Evolutionary conservation across 2,888 invertebrate species (phyloP).

Genomic region (Cybosia mesomella): DNA sequence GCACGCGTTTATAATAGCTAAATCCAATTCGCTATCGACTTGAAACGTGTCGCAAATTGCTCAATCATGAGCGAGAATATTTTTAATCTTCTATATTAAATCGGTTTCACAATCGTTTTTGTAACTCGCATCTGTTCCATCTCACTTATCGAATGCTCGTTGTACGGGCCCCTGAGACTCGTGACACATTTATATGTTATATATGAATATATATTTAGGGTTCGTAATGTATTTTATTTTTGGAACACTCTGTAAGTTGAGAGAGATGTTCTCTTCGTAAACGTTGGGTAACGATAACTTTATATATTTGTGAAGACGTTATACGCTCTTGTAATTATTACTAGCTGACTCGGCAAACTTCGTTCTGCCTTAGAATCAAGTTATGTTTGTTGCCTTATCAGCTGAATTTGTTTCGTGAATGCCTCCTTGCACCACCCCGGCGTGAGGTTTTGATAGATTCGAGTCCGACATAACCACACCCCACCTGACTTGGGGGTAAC

Average conservation of each 20-base stretch:
- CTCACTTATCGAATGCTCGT: slow-evolving; percentile 39
- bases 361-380: no score
- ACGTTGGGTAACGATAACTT: neutral
- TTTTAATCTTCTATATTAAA: slow-evolving; percentile 56
- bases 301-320: neutral
- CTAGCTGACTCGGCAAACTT: no score
- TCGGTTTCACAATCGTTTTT: slow-evolving; percentile 56
- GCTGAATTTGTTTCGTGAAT: no score
- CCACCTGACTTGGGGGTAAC: no score
- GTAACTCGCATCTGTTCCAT: slow-evolving; percentile 52
- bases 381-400: no score
- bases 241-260: neutral
- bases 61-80: slow-evolving; percentile 52
- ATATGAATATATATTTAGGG: slow-evolving; percentile 12
- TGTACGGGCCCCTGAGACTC: slow-evolving; percentile 20
- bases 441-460: no score
- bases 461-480: no score
- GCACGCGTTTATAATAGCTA: neutral
- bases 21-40: slow-evolving; percentile 12
- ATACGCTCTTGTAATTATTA: neutral
- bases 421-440: no score
- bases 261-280: neutral
- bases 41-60: slow-evolving; percentile 53
- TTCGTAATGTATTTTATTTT: slow-evolving; percentile 7
- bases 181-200: slow-evolving; percentile 38